Percentiles rank a stretch among this genome's conserved stretches.
Conservation (phyloP, 2,888 invertebrate genomes). For the Eilema depressum region DNA sequence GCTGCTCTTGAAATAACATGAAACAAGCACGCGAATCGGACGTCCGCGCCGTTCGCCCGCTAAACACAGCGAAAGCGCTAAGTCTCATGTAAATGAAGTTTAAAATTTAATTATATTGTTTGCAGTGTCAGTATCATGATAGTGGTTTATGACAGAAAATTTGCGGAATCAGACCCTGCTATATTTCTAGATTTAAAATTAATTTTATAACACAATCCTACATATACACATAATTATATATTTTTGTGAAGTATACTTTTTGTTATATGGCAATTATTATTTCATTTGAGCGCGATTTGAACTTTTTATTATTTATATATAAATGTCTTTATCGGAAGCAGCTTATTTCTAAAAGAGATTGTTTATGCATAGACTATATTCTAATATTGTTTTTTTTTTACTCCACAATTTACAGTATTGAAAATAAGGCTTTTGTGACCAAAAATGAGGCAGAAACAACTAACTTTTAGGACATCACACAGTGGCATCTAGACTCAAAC, state of each 20-base stretch:
- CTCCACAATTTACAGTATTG: background rate
- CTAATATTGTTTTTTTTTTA: background rate
- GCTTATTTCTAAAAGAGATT: slow-evolving; percentile 2
- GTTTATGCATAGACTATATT: background rate
- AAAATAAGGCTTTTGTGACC: background rate
- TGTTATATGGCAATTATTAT: slow-evolving; percentile 45
- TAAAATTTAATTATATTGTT: too few relatives aligned
- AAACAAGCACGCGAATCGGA: too few relatives aligned
- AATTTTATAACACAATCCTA: slow-evolving; percentile 22
- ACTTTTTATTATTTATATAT: background rate
- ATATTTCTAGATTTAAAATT: slow-evolving; percentile 19
- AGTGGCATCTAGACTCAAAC: background rate
- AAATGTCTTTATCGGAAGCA: slow-evolving; percentile 6
- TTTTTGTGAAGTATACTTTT: slow-evolving; percentile 28
- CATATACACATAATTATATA: slow-evolving; percentile 34
- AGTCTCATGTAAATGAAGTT: too few relatives aligned
- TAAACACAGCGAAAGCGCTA: too few relatives aligned
- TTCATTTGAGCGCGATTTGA: slow-evolving; percentile 39
- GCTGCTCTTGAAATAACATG: too few relatives aligned
- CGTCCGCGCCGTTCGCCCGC: too few relatives aligned
- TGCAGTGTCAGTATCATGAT: too few relatives aligned
- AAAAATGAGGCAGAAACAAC: background rate
- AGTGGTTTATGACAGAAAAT: too few relatives aligned
- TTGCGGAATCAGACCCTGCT: too few relatives aligned
- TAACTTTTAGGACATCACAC: background rate